phyloP scores from a whole-genome alignment of 2,113 vertebrate genomes.

The Brachyistius frenatus region DNA sequence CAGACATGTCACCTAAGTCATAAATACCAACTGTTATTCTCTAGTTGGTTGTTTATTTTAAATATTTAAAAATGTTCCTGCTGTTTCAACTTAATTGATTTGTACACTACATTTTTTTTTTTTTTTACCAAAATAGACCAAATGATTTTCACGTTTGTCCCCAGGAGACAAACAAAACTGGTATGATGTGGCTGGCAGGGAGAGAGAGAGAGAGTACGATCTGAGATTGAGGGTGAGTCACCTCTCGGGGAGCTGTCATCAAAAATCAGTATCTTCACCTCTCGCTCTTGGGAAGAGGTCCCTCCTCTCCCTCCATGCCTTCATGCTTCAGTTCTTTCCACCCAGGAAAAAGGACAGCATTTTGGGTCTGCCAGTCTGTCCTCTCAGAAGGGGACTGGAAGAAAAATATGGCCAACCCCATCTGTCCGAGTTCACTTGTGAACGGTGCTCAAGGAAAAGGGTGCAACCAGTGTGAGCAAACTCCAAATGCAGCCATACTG shows the following conservation, averaged over 20 bases:
- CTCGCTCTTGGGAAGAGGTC: slow-evolving; percentile 49
- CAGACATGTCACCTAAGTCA: neutral
- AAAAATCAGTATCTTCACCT: slow-evolving; percentile 72
- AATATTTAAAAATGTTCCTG: neutral
- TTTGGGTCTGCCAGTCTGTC: slow-evolving; percentile 60
- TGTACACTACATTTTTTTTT: neutral
- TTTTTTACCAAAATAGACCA: slow-evolving; percentile 21
- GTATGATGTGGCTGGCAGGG: slow-evolving; percentile 18
- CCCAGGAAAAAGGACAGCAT: slow-evolving; percentile 42
- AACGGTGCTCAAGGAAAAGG: slow-evolving; percentile 19
- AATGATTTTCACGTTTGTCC: slow-evolving; percentile 8
- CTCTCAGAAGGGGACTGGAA: slow-evolving; percentile 65
- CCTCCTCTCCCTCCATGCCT: slow-evolving; percentile 32
- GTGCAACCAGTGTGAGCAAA: slow-evolving; percentile 13
- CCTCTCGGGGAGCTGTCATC: slow-evolving; percentile 64
- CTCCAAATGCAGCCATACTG: neutral
- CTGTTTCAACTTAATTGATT: neutral
- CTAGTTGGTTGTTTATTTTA: neutral
- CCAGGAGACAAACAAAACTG: slow-evolving; percentile 23
- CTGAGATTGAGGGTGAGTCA: slow-evolving; percentile 56
- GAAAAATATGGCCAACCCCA: slow-evolving; percentile 63
- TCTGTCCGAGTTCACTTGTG: slow-evolving; percentile 48
- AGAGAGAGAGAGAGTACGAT: slow-evolving; percentile 4
- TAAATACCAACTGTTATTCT: neutral
- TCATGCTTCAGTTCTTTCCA: slow-evolving; percentile 63